phyloP scores from a whole-genome alignment of 1,140 invertebrate genomes.

The Hylyphantes graminicola region DNA sequence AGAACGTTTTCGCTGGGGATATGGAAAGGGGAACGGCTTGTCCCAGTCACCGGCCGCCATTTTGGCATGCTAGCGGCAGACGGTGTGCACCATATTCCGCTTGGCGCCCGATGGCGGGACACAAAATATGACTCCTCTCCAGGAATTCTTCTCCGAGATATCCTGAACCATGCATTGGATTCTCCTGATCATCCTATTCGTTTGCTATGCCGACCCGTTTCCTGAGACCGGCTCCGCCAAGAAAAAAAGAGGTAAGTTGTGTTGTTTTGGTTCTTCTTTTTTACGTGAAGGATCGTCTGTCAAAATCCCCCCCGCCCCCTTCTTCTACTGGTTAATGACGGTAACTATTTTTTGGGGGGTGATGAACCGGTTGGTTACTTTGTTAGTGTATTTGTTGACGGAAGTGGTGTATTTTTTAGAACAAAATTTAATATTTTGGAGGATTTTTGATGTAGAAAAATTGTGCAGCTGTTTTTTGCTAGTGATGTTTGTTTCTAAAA shows the following conservation, averaged over 20 bases:
- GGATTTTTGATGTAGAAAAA: too few relatives aligned
- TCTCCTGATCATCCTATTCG: slow-evolving; percentile 36
- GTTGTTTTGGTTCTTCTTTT: slow-evolving; percentile 23
- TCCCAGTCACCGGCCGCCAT: slow-evolving; percentile 47
- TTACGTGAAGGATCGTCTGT: not conserved
- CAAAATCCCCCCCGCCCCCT: slow-evolving; percentile 19
- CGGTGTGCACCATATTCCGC: slow-evolving; percentile 10
- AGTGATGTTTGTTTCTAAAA: too few relatives aligned
- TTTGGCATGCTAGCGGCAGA: slow-evolving; percentile 42
- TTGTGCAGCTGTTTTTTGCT: too few relatives aligned
- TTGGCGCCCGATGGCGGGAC: not conserved
- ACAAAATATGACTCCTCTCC: slow-evolving; percentile 35
- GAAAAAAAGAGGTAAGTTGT: slow-evolving; percentile 48
- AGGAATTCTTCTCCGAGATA: slow-evolving; percentile 26
- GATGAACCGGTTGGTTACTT: not conserved
- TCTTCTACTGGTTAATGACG: slow-evolving; percentile 12
- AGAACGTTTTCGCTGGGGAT: not conserved
- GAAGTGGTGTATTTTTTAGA: not conserved
- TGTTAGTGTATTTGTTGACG: not conserved
- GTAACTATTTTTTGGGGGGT: slow-evolving; percentile 13
- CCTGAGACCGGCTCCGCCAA: slow-evolving; percentile 43
- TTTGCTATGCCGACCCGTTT: slow-evolving; percentile 41
- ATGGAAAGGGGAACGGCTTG: slow-evolving; percentile 31
- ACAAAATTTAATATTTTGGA: too few relatives aligned
- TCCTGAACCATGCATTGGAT: slow-evolving; percentile 51